A percentile compares a stretch with the other conserved stretches of the same genome.
Evolutionary conservation across 1,140 invertebrate species (phyloP).

Genomic region (Aphis gossypii): DNA sequence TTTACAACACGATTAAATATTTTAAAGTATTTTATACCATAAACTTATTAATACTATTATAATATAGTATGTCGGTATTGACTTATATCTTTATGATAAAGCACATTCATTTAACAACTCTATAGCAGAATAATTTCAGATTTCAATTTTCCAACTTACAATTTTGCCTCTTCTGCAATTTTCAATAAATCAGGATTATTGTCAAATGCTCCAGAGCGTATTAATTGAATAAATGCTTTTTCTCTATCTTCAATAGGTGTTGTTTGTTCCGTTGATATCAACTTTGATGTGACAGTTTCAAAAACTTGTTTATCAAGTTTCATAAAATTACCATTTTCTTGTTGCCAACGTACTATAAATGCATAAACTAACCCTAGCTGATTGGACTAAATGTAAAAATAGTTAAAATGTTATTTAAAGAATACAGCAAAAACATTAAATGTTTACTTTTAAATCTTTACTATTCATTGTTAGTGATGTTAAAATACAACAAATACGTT

Average conservation of each 20-base stretch:
- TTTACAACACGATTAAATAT: no score
- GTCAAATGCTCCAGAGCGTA: constrained; percentile 40
- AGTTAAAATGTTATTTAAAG: constrained; percentile 59
- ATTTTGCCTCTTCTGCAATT: constrained; percentile 48
- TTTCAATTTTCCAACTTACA: constrained; percentile 20
- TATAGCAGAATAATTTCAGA: background rate
- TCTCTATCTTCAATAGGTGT: constrained; percentile 49
- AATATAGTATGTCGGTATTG: no score
- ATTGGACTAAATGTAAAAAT: constrained; percentile 64
- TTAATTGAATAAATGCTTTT: constrained; percentile 52
- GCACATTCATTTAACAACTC: background rate
- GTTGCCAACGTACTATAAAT: constrained; percentile 68
- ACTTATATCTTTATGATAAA: background rate
- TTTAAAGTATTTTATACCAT: no score
- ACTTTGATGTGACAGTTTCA: constrained; percentile 16
- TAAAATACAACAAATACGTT: constrained; percentile 82
- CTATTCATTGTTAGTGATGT: constrained; percentile 76
- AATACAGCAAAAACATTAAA: background rate
- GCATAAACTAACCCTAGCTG: constrained; percentile 77
- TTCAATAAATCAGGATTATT: constrained; percentile 17
- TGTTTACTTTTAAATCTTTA: constrained; percentile 71
- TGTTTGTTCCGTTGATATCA: constrained; percentile 40
- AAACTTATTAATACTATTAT: no score
- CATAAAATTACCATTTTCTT: constrained; percentile 38
- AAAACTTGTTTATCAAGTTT: constrained; percentile 36